phyloP scores from a whole-genome alignment of 1,140 invertebrate species.

The Neotoxoptera formosana region DNA sequence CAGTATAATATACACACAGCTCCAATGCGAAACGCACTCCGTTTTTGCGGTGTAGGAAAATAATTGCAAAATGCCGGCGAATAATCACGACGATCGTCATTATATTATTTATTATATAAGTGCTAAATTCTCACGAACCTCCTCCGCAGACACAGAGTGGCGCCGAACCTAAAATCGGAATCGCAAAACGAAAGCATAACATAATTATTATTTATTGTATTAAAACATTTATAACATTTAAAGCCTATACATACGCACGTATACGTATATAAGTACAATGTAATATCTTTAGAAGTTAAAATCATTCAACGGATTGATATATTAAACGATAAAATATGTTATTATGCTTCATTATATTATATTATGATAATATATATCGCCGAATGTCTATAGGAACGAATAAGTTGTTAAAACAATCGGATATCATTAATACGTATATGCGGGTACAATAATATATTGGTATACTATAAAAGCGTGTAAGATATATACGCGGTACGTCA shows the following conservation, averaged over 20 bases:
- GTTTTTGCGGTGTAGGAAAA: background rate
- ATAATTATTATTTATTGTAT: too few species aligned
- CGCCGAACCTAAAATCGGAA: background rate
- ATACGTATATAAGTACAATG: too few species aligned
- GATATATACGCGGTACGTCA: background rate
- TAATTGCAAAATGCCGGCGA: background rate
- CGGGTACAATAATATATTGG: background rate
- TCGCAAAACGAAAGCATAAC: background rate
- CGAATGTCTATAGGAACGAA: background rate
- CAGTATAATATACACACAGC: background rate
- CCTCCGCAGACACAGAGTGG: background rate
- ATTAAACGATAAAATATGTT: background rate
- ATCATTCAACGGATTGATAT: background rate
- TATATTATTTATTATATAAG: background rate
- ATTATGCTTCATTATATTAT: background rate
- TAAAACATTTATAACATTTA: background rate
- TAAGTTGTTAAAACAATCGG: background rate
- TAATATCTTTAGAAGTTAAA: background rate
- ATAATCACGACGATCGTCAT: background rate
- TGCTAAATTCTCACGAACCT: background rate
- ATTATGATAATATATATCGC: background rate
- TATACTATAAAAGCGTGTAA: background rate
- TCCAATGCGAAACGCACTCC: background rate
- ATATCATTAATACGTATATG: too few species aligned
- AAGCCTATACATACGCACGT: background rate